Percentiles rank a stretch among this genome's conserved stretches.
phyloP scores from a whole-genome alignment of 2,797 vertebrate species.

The Scomberomorus guttatus region DNA sequence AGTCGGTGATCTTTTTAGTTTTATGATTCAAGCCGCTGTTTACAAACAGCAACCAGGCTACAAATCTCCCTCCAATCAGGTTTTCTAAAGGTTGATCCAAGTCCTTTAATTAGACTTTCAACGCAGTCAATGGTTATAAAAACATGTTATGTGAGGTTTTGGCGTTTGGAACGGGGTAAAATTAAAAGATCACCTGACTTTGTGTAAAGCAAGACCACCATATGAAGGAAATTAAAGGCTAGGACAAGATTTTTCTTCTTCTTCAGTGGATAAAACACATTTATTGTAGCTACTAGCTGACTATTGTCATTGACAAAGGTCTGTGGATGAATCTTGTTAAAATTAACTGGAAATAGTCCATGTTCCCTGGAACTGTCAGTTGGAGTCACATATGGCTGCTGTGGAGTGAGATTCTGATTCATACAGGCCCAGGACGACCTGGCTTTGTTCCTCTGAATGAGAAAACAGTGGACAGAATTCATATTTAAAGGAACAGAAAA shows the following conservation, averaged over 20 bases:
- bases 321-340: slow-evolving; percentile 36
- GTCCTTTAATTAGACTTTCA: slow-evolving; percentile 43
- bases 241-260: neutral
- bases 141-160: slow-evolving; percentile 27
- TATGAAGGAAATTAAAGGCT: neutral
- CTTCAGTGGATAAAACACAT: slow-evolving; percentile 2
- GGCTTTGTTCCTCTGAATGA: slow-evolving; percentile 37
- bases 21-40: slow-evolving; percentile 28
- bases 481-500: slow-evolving; percentile 1
- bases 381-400: slow-evolving; percentile 29
- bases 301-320: slow-evolving; percentile 11
- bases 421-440: slow-evolving; percentile 20
- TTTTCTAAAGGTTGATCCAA: slow-evolving; percentile 33
- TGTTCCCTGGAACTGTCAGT: slow-evolving; percentile 47
- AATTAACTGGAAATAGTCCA: slow-evolving; percentile 7
- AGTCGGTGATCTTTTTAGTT: neutral
- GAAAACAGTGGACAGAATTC: slow-evolving; percentile 22
- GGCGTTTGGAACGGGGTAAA: slow-evolving; percentile 16
- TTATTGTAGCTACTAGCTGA: neutral
- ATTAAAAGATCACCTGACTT: neutral
- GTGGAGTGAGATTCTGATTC: slow-evolving; percentile 39
- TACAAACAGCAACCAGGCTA: slow-evolving; percentile 10
- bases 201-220: neutral
- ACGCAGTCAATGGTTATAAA: slow-evolving; percentile 23
- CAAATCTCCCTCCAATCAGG: slow-evolving; percentile 8